Percentiles rank a stretch among this genome's conserved stretches.
phyloP scores from a whole-genome alignment of 2,888 invertebrate genomes.

The Drepana falcataria region DNA sequence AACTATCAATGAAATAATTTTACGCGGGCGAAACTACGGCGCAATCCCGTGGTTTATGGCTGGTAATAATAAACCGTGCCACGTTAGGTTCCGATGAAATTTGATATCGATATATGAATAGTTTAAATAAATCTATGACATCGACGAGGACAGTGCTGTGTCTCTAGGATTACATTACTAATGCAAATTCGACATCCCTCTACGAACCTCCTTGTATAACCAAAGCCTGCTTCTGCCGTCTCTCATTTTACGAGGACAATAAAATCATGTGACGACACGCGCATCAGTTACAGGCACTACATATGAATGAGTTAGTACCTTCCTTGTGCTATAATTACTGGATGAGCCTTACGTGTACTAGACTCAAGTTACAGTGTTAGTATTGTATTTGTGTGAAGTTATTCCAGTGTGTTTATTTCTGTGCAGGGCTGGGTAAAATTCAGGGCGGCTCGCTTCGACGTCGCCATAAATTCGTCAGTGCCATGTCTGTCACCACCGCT shows the following conservation, averaged over 20 bases:
- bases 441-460: conserved; percentile 16
- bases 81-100: no score
- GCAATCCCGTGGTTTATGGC: no score
- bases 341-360: conserved; percentile 15
- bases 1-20: no score
- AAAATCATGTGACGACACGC: conserved; percentile 48
- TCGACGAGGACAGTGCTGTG: not conserved
- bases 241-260: conserved; percentile 50
- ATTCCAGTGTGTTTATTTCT: conserved; percentile 25
- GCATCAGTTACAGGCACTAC: conserved; percentile 28
- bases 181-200: conserved; percentile 24
- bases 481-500: conserved; percentile 32
- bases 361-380: conserved; percentile 5
- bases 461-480: conserved; percentile 58
- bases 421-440: conserved; percentile 25
- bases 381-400: conserved; percentile 8
- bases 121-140: no score
- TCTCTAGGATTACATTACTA: not conserved
- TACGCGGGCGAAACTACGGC: no score
- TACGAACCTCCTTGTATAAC: conserved; percentile 30
- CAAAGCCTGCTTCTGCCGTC: conserved; percentile 26
- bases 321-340: conserved; percentile 17
- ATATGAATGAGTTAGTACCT: conserved; percentile 33
- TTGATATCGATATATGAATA: no score
- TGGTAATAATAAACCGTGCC: no score